A percentile compares a stretch with the other conserved stretches of the same genome.
Conservation (phyloP, 2,888 invertebrate species). For the Nomada goodeniana region DNA sequence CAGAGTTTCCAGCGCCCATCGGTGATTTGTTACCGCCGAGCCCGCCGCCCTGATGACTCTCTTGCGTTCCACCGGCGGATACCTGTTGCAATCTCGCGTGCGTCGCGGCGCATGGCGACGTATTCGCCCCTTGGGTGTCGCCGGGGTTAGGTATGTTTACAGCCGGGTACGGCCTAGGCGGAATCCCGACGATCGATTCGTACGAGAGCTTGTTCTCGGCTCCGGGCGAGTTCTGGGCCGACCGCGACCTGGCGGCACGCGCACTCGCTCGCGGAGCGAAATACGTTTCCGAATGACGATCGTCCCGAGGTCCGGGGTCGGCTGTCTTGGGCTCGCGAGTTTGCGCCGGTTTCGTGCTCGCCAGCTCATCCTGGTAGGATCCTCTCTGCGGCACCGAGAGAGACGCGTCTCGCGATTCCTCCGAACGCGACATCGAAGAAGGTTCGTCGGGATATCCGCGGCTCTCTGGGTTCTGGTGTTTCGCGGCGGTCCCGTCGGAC, state of each 20-base stretch:
- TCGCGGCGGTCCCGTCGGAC: too few species aligned
- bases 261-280: constrained; percentile 12
- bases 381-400: too few species aligned
- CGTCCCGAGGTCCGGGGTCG: not conserved
- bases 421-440: too few species aligned
- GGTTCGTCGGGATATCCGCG: too few species aligned
- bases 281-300: not conserved
- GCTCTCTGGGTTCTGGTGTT: too few species aligned
- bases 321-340: not conserved
- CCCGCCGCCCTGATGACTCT: not conserved
- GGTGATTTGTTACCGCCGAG: constrained; percentile 1
- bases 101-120: constrained; percentile 47
- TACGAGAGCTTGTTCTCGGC: not conserved
- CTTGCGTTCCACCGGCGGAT: too few species aligned
- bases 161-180: not conserved
- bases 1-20: not conserved
- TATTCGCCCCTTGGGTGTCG: accelerated
- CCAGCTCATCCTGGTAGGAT: too few species aligned
- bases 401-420: not conserved
- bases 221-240: not conserved
- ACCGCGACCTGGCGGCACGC: not conserved
- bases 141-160: constrained; percentile 3
- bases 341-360: too few species aligned
- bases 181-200: constrained; percentile 15
- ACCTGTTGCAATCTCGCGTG: constrained; percentile 9